phyloP scores from a whole-genome alignment of 2,797 vertebrate species.

The Trematomus bernacchii region DNA sequence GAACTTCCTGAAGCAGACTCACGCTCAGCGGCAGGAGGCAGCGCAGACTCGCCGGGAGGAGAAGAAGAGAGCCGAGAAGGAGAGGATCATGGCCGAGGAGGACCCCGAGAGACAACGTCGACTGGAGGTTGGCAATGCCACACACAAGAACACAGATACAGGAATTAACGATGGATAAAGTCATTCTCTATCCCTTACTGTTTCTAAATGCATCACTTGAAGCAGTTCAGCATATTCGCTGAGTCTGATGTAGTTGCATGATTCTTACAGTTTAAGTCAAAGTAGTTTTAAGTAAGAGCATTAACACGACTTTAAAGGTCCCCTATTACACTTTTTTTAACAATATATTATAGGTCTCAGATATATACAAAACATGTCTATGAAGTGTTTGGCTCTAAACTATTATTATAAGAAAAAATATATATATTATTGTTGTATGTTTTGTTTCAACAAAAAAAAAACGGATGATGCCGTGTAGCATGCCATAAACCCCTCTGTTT shows the following conservation, averaged over 20 bases:
- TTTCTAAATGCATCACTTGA: neutral
- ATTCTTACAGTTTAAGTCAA: neutral
- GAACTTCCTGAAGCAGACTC: constrained; percentile 98
- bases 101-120: constrained; percentile 97
- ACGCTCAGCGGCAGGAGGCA: constrained; percentile 97
- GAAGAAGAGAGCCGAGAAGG: constrained; percentile 98
- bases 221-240: neutral
- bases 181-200: neutral
- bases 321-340: no score
- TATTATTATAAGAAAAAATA: no score
- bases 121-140: constrained; percentile 88
- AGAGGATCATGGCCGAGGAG: constrained; percentile 99
- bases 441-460: no score
- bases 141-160: neutral
- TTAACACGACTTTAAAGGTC: neutral
- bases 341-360: no score
- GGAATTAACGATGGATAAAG: neutral
- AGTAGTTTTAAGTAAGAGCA: neutral
- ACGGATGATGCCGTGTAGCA: no score
- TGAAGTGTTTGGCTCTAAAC: no score
- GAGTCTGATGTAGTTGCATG: neutral
- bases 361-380: no score
- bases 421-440: no score
- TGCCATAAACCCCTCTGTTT: no score
- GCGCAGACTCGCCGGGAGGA: constrained; percentile 96